A percentile compares a stretch with the other conserved stretches of the same genome.
These are phyloP conservation scores for Saguinus imperator DNA, from an alignment of 2,113 vertebrate species.

Conservation along the genomic window DNA sequence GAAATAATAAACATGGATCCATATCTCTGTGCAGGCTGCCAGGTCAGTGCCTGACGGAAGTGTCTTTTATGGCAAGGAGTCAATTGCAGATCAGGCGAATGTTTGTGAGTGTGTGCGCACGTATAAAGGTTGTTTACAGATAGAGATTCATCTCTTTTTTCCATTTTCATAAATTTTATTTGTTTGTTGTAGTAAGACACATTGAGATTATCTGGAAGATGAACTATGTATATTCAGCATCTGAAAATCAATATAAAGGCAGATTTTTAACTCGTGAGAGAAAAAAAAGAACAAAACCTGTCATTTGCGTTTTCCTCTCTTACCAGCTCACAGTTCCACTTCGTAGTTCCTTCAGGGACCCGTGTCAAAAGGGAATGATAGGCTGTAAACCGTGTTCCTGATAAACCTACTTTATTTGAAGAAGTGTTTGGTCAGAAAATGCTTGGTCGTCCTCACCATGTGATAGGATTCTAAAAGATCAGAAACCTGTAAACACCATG, in stretches of 20 bases:
- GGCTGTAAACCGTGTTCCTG: not conserved
- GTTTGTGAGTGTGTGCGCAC: not conserved
- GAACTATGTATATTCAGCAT: conserved; percentile 51
- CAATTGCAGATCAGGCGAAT: not conserved
- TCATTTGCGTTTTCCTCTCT: conserved; percentile 32
- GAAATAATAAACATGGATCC: not conserved
- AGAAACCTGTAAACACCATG: conserved; percentile 43
- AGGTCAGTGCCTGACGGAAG: not conserved
- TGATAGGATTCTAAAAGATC: conserved; percentile 54
- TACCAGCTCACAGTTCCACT: not conserved
- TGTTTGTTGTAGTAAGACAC: conserved; percentile 64
- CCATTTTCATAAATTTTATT: conserved; percentile 62
- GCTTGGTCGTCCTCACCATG: not conserved
- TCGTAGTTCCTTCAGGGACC: not conserved
- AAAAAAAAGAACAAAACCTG: not conserved
- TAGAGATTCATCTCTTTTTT: conserved; percentile 44
- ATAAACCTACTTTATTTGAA: conserved; percentile 45
- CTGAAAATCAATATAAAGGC: conserved; percentile 69
- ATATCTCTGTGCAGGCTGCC: not conserved
- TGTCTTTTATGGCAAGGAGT: not conserved
- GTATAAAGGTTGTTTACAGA: conserved; percentile 31
- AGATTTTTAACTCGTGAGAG: conserved; percentile 53
- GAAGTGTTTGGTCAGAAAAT: conserved; percentile 59
- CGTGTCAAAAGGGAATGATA: not conserved
- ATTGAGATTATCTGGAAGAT: conserved; percentile 68